Evolutionary conservation across 1,140 invertebrate genomes (phyloP).

Genomic region (Anthonomus grandis): DNA sequence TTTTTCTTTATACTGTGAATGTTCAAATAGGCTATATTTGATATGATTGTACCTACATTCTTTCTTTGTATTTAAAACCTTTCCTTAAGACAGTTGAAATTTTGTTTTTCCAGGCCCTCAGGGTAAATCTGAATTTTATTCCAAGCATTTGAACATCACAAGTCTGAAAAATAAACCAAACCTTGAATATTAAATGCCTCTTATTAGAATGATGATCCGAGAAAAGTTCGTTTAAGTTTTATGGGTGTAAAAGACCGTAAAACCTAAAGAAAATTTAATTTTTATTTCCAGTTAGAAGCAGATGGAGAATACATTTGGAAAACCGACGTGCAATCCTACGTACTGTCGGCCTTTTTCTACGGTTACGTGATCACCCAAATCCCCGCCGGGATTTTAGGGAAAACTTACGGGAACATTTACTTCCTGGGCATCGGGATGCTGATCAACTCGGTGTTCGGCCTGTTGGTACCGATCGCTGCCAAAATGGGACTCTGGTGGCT

Average conservation of each 20-base stretch:
- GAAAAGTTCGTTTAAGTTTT: too few relatives aligned
- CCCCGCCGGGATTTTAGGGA: constrained; percentile 83
- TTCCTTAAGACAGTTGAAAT: too few relatives aligned
- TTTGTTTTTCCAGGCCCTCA: too few relatives aligned
- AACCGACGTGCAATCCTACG: constrained; percentile 72
- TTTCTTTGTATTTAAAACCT: too few relatives aligned
- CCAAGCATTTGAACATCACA: too few relatives aligned
- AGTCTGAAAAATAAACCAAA: too few relatives aligned
- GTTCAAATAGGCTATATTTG: too few relatives aligned
- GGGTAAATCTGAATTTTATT: too few relatives aligned
- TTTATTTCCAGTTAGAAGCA: constrained; percentile 8
- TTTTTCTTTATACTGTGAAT: too few relatives aligned
- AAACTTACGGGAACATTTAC: constrained; percentile 76
- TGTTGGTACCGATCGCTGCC: constrained; percentile 70
- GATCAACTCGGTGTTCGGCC: constrained; percentile 80
- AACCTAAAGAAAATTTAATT: not conserved
- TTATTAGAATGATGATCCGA: too few relatives aligned
- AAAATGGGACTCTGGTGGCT: constrained; percentile 58
- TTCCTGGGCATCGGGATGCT: constrained; percentile 85
- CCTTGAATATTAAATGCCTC: not conserved
- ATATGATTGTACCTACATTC: too few relatives aligned
- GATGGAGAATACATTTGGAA: constrained; percentile 75
- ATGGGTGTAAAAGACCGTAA: too few relatives aligned
- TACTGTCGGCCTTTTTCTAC: constrained; percentile 86
- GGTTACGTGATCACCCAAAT: constrained; percentile 87